Evolutionary conservation across 2,113 vertebrate species (phyloP).

Genomic region (Scolopax mira): DNA sequence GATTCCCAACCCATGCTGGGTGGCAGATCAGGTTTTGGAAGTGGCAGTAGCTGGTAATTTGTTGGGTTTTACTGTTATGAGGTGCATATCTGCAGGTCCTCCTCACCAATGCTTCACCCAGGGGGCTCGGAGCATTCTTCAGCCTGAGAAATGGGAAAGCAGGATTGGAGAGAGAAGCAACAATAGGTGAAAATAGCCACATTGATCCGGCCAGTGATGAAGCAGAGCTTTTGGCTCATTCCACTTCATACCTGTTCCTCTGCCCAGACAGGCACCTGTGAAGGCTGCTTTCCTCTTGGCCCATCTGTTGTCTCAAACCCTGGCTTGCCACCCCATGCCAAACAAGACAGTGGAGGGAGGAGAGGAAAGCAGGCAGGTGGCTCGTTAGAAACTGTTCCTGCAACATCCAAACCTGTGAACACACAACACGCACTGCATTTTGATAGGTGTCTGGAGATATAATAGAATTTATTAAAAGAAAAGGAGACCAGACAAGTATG

Average conservation of each 20-base stretch:
- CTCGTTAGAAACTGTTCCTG: not conserved
- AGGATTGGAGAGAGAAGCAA: not conserved
- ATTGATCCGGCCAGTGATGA: not conserved
- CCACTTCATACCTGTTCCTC: not conserved
- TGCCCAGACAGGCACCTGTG: not conserved
- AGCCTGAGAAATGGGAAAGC: not conserved
- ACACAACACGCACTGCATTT: not conserved
- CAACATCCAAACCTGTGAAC: not conserved
- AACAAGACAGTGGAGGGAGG: not conserved
- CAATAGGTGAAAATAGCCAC: not conserved
- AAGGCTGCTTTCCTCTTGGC: not conserved
- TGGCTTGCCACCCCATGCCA: not conserved
- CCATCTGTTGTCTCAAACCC: not conserved
- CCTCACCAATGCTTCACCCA: not conserved
- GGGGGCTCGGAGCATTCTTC: not conserved
- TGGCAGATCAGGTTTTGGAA: not conserved
- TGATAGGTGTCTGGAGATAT: not conserved
- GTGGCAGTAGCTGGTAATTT: not conserved
- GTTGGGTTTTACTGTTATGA: not conserved
- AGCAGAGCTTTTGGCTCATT: not conserved
- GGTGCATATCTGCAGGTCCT: not conserved
- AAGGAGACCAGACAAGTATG: not conserved
- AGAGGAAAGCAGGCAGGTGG: not conserved
- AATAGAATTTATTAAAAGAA: not conserved
- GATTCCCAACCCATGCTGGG: not conserved